Base-by-base conservation (phyloP, 2,797 vertebrate genomes). In the Neosalanx taihuensis region DNA sequence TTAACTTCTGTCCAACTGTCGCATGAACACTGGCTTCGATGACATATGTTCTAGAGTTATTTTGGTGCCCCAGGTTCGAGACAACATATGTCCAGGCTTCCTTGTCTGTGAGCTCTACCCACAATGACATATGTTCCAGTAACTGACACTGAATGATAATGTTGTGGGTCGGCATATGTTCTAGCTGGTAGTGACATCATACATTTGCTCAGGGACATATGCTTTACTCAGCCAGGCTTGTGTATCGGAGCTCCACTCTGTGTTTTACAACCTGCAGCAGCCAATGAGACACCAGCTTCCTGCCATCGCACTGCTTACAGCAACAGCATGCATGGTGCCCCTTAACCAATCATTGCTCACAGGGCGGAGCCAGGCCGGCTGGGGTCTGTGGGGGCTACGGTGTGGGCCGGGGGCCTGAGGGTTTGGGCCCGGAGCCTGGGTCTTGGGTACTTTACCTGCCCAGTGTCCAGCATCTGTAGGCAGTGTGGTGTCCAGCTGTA, bases 271-370 rank as follows among this genome's bases (percentile, higher is more conserved):
- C 49, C 69, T 72, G 46, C 72, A 75, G 72, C 70, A 56, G 74
- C 20, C 31, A 35, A 33, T 29, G 29, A 46, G 71, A 71, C 67
- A n/a, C 51, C 15, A 67, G 53, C 46, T 30, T 6, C 71, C 77
- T 67, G 51, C 73, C 72, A 37, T 78, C 70, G 74, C 75, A 78
- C 84, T 33, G 84, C 88, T 85, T 89, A 85, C 79, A 73, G 73
- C 77, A 72, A 72, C 73, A 18, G 66, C 70, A 37, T 83, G 90
- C 91, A 92, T 91, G 89, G 79, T 31, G 75, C 79, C 72, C 80
- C 74, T n/a, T 75, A 79, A 76, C 81, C 75, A 84, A 83, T 80
- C 67, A 46, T 1, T 76, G 71, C 80, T 67, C 72, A 70, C 12
- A 41, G 37, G 73, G 23, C 9, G 37, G 58, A 72, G 67, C 74